These are phyloP conservation scores for Protaetia brevitarsis DNA, from an alignment of 1,140 invertebrate genomes.

Conservation along the genomic window DNA sequence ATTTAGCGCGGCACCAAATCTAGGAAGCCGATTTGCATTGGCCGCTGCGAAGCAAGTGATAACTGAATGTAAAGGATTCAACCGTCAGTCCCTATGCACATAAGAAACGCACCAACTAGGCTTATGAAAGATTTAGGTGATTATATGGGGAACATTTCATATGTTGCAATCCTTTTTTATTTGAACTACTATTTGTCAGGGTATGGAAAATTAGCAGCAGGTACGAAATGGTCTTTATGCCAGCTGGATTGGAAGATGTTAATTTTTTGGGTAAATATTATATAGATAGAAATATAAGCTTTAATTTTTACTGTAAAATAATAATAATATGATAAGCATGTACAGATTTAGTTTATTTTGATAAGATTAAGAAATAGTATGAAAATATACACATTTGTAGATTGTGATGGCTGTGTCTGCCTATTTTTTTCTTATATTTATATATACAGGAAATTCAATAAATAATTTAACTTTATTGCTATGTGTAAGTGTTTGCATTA, in stretches of 20 bases:
- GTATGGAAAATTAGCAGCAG: constrained; percentile 60
- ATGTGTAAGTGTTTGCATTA: constrained; percentile 79
- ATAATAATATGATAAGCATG: background rate
- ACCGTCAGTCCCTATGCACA: constrained; percentile 70
- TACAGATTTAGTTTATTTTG: background rate
- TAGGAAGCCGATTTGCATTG: constrained; percentile 66
- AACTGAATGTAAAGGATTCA: constrained; percentile 62
- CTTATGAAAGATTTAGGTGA: constrained; percentile 74
- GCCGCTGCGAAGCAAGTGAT: constrained; percentile 60
- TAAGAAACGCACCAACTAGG: constrained; percentile 77
- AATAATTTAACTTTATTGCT: constrained; percentile 81
- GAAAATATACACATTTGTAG: too few species aligned
- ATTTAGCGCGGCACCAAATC: constrained; percentile 74
- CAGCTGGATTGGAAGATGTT: constrained; percentile 62
- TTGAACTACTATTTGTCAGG: constrained; percentile 48
- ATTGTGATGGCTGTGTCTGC: too few species aligned
- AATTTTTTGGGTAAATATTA: constrained; percentile 58
- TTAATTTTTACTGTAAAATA: constrained; percentile 33
- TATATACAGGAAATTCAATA: constrained; percentile 81
- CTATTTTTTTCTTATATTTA: constrained; percentile 70
- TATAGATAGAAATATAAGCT: background rate
- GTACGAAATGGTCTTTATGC: constrained; percentile 64
- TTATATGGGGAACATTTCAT: constrained; percentile 18
- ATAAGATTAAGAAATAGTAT: background rate
- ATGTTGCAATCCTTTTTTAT: constrained; percentile 6